A percentile compares a stretch with the other conserved stretches of the same genome.
Evolutionary conservation across 2,113 vertebrate genomes (phyloP).

Genomic region (Hylia prasina): DNA sequence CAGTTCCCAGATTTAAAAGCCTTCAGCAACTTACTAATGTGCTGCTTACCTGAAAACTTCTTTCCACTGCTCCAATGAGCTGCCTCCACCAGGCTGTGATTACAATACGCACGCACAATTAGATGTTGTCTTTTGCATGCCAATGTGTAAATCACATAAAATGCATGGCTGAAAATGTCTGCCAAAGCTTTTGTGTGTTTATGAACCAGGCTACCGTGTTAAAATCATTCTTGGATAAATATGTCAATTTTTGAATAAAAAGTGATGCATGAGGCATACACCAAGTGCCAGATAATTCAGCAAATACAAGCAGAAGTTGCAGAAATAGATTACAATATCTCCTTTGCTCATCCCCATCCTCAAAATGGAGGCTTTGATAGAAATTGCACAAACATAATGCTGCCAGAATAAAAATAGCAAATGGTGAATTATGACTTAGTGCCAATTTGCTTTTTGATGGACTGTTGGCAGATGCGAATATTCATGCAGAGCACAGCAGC

Average conservation of each 20-base stretch:
- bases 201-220: neutral
- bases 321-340: neutral
- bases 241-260: neutral
- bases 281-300: neutral
- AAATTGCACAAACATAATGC: neutral
- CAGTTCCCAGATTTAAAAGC: neutral
- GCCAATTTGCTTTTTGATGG: constrained; percentile 27
- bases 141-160: neutral
- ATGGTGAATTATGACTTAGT: constrained; percentile 6
- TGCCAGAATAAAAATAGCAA: constrained; percentile 50
- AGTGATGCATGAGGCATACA: neutral
- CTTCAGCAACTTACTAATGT: neutral
- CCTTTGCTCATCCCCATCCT: neutral
- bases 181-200: neutral
- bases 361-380: neutral
- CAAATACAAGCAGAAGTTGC: neutral
- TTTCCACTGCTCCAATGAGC: accelerated
- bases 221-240: neutral
- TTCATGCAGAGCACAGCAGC: neutral
- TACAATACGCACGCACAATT: accelerated
- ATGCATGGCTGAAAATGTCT: neutral
- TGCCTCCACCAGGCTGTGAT: neutral
- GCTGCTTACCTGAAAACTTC: neutral
- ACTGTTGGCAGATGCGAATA: constrained; percentile 13
- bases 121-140: neutral